A percentile compares a stretch with the other conserved stretches of the same genome.
These are phyloP conservation scores for Eupithecia insigniata DNA, from an alignment of 2,888 invertebrate species.

Conservation along the genomic window DNA sequence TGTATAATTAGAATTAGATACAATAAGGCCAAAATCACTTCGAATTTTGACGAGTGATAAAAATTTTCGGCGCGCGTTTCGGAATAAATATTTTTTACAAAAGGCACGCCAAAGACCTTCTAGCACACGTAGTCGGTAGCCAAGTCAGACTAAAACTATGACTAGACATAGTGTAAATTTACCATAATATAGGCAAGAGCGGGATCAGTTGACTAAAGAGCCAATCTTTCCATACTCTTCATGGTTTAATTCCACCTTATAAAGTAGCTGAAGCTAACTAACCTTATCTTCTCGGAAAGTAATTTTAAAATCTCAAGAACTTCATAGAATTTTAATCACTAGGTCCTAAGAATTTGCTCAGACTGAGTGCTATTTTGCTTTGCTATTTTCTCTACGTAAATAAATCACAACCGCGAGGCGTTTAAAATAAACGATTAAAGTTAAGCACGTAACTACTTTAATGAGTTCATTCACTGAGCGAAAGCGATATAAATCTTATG, in stretches of 20 bases:
- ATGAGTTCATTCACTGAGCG: constrained; percentile 55
- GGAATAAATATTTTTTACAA: not conserved
- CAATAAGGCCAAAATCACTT: too few relatives aligned
- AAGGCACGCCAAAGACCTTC: not conserved
- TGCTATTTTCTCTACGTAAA: constrained; percentile 15
- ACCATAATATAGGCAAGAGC: not conserved
- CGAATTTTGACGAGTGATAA: not conserved
- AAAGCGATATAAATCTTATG: constrained; percentile 40
- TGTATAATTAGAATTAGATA: too few relatives aligned
- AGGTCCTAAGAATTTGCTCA: not conserved
- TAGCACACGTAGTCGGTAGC: not conserved
- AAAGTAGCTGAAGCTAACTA: not conserved
- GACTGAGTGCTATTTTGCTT: not conserved
- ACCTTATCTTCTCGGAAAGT: not conserved
- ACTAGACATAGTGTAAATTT: not conserved
- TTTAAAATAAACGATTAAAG: constrained; percentile 40
- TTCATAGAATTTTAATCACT: not conserved
- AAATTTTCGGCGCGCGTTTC: not conserved
- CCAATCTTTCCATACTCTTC: not conserved
- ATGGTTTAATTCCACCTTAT: not conserved
- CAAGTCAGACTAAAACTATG: not conserved
- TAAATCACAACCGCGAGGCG: constrained; percentile 12
- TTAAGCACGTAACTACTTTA: constrained; percentile 42
- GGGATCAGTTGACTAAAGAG: too few relatives aligned
- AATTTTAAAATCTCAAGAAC: not conserved